Percentiles rank a stretch among this genome's conserved stretches.
Evolutionary conservation across 2,113 vertebrate genomes (phyloP).

Genomic region (Datnioides undecimradiatus): DNA sequence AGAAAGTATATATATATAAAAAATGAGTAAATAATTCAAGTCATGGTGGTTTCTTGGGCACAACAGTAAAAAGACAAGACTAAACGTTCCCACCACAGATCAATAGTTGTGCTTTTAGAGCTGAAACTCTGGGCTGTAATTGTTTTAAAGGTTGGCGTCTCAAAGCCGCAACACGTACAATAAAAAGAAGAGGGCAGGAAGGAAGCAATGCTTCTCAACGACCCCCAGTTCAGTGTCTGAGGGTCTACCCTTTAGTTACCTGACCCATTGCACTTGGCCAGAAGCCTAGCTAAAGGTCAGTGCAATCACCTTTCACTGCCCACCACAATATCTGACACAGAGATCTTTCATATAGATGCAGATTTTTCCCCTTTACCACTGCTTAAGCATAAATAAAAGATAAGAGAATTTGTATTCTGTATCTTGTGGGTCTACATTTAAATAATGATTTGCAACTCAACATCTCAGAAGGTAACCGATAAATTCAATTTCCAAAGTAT

Average conservation of each 20-base stretch:
- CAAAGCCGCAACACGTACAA: slow-evolving; percentile 55
- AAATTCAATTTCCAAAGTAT: not conserved
- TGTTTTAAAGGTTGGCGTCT: slow-evolving; percentile 71
- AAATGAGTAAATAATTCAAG: slow-evolving; percentile 3
- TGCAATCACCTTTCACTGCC: slow-evolving; percentile 57
- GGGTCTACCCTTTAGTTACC: slow-evolving; percentile 62
- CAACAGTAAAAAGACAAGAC: not conserved
- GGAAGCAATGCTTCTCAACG: slow-evolving; percentile 69
- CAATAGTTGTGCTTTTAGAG: slow-evolving; percentile 44
- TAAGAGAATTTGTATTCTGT: not conserved
- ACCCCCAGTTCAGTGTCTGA: slow-evolving; percentile 61
- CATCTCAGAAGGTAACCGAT: not conserved
- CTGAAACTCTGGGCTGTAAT: slow-evolving; percentile 68
- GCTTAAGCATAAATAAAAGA: not conserved
- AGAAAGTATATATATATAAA: too few species aligned
- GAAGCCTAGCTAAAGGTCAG: slow-evolving; percentile 58
- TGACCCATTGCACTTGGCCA: slow-evolving; percentile 64
- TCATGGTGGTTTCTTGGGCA: not conserved
- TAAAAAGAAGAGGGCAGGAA: slow-evolving; percentile 68
- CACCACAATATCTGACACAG: not conserved
- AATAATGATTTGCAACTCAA: not conserved
- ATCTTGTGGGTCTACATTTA: not conserved
- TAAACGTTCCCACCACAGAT: slow-evolving; percentile 32
- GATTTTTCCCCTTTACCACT: not conserved
- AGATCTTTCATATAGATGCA: not conserved